phyloP scores from a whole-genome alignment of 2,888 invertebrate genomes.

The Rhopalosiphum nymphaeae region DNA sequence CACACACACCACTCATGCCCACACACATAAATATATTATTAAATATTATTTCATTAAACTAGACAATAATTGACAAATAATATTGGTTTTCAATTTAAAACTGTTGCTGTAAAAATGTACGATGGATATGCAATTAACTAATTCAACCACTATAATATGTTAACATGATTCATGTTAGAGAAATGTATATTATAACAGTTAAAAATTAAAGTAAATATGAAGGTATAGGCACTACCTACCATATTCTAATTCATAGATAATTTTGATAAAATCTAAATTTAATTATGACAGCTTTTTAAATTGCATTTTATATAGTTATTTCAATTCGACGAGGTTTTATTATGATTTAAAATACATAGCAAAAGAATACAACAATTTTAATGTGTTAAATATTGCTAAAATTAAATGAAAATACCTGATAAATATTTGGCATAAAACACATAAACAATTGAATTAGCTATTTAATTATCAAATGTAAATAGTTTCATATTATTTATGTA shows the following conservation, averaged over 20 bases:
- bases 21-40: background rate
- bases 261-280: background rate
- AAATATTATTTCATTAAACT: background rate
- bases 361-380: background rate
- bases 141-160: background rate
- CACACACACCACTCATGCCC: background rate
- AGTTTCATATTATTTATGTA: too few relatives aligned
- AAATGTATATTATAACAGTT: background rate
- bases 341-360: background rate
- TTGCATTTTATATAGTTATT: background rate
- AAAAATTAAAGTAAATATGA: background rate
- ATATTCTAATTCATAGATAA: background rate
- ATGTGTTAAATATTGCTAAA: background rate
- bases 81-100: background rate
- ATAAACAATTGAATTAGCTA: too few relatives aligned
- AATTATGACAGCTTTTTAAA: background rate
- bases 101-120: background rate
- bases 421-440: too few relatives aligned
- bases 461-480: too few relatives aligned
- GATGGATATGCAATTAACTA: background rate
- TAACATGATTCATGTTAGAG: background rate
- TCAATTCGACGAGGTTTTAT: background rate
- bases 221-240: background rate
- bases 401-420: too few relatives aligned
- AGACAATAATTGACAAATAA: background rate